phyloP scores from a whole-genome alignment of 2,113 vertebrate species.

The Arvicanthis niloticus region DNA sequence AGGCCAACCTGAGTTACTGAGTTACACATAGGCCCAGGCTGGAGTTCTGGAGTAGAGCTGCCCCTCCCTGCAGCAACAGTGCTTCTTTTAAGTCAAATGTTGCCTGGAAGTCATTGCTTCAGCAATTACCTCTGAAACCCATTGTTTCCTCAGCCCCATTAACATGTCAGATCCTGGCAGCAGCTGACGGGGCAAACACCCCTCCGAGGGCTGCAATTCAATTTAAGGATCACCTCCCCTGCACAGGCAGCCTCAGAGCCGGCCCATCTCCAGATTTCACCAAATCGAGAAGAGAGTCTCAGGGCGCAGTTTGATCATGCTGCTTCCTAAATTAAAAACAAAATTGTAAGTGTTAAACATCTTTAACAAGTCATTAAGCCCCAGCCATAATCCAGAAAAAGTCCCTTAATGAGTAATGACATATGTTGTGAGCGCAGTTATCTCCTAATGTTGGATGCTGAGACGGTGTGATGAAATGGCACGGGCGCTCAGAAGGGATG shows the following conservation, averaged over 20 bases:
- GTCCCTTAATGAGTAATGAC: slow-evolving; percentile 99
- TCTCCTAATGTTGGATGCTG: slow-evolving; percentile 93
- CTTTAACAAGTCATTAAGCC: slow-evolving; percentile 99
- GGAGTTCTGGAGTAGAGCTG: background rate
- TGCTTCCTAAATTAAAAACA: slow-evolving; percentile 92
- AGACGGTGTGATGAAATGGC: slow-evolving; percentile 92
- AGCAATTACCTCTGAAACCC: slow-evolving; percentile 90
- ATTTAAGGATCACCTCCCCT: slow-evolving; percentile 89
- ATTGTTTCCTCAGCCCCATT: slow-evolving; percentile 90
- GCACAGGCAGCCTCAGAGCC: slow-evolving; percentile 80
- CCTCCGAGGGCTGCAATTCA: slow-evolving; percentile 90
- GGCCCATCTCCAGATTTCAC: slow-evolving; percentile 87
- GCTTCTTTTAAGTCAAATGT: slow-evolving; percentile 87
- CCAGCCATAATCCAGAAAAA: slow-evolving; percentile 93
- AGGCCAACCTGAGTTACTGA: background rate
- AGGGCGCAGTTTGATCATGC: slow-evolving; percentile 89
- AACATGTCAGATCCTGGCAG: slow-evolving; percentile 90
- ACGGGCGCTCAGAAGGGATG: slow-evolving; percentile 95
- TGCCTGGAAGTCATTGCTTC: slow-evolving; percentile 89
- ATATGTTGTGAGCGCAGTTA: slow-evolving; percentile 98
- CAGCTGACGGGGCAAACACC: slow-evolving; percentile 89
- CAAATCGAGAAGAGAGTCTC: slow-evolving; percentile 87
- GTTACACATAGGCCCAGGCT: background rate
- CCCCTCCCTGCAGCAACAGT: slow-evolving; percentile 68
- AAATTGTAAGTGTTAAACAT: slow-evolving; percentile 98